A percentile compares a stretch with the other conserved stretches of the same genome.
These are phyloP conservation scores for Sceliomorpha sp. DNA, from an alignment of 2,888 invertebrate species.

Conservation along the genomic window DNA sequence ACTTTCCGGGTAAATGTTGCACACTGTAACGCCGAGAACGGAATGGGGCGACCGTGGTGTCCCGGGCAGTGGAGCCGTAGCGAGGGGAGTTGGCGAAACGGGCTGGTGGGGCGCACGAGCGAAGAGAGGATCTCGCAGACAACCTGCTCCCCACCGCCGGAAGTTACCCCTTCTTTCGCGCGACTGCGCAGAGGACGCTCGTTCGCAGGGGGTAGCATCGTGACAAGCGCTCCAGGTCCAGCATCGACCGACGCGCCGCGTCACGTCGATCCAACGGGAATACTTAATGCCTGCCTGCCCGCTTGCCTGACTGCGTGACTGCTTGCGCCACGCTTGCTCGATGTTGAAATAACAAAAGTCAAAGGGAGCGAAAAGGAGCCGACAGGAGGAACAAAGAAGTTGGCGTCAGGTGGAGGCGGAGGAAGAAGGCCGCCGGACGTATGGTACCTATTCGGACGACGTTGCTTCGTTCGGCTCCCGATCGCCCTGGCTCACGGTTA, in stretches of 20 bases:
- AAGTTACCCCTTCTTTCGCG: constrained; percentile 63
- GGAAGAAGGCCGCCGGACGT: constrained; percentile 14
- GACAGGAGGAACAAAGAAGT: constrained; percentile 35
- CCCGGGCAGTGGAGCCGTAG: constrained; percentile 79
- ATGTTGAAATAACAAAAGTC: constrained; percentile 66
- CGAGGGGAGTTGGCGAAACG: constrained; percentile 70
- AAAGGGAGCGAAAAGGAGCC: constrained; percentile 42
- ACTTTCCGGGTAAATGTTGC: constrained; percentile 71
- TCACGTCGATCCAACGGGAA: constrained; percentile 76
- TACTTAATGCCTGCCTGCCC: constrained; percentile 75
- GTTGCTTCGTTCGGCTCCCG: too few relatives aligned
- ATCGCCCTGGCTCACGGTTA: too few relatives aligned
- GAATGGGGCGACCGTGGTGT: constrained; percentile 79
- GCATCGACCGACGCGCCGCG: constrained; percentile 75
- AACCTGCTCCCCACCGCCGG: constrained; percentile 62
- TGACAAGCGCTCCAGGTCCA: constrained; percentile 67
- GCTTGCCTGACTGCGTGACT: constrained; percentile 69
- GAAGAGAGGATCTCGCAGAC: constrained; percentile 49
- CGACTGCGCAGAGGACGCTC: constrained; percentile 64
- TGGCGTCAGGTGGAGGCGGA: constrained; percentile 2
- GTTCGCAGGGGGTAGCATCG: constrained; percentile 53
- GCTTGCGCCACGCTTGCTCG: constrained; percentile 72
- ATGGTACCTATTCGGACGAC: too few relatives aligned
- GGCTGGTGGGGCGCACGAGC: constrained; percentile 55
- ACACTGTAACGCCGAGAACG: constrained; percentile 79